Conservation (phyloP, 2,113 vertebrate genomes). For the Mastomys coucha region DNA sequence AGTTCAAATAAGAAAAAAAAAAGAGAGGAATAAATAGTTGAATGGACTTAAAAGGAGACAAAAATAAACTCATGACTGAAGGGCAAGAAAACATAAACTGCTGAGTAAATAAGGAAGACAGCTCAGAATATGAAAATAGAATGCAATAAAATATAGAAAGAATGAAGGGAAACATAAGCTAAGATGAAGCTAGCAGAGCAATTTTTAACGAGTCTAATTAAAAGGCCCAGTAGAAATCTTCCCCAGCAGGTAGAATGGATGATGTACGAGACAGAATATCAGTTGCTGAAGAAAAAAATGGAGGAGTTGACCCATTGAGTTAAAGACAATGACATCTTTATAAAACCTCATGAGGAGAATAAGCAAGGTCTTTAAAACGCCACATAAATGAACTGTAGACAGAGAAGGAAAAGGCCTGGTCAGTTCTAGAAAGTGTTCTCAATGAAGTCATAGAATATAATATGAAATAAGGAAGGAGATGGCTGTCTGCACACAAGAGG, state of each 20-base stretch:
- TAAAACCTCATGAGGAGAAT: background rate
- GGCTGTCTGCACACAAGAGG: background rate
- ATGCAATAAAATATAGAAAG: background rate
- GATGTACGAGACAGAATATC: background rate
- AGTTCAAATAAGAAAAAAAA: background rate
- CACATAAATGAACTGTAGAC: background rate
- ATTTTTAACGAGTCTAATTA: background rate
- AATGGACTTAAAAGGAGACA: background rate
- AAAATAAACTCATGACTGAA: background rate
- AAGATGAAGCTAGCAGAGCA: background rate
- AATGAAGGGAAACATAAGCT: background rate
- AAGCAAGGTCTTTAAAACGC: background rate
- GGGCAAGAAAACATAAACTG: background rate
- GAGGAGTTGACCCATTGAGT: background rate
- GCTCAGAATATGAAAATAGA: background rate
- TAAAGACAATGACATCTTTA: background rate
- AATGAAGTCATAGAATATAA: background rate
- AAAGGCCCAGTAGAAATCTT: background rate
- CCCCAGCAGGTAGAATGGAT: background rate
- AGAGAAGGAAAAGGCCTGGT: background rate
- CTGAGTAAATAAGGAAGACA: background rate
- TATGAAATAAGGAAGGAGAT: background rate
- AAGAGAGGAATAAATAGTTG: background rate
- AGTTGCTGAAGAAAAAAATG: background rate
- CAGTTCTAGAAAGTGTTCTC: background rate